A percentile compares a stretch with the other conserved stretches of the same genome.
Conservation (phyloP, 2,888 invertebrate species). For the Drosophila greeni region DNA sequence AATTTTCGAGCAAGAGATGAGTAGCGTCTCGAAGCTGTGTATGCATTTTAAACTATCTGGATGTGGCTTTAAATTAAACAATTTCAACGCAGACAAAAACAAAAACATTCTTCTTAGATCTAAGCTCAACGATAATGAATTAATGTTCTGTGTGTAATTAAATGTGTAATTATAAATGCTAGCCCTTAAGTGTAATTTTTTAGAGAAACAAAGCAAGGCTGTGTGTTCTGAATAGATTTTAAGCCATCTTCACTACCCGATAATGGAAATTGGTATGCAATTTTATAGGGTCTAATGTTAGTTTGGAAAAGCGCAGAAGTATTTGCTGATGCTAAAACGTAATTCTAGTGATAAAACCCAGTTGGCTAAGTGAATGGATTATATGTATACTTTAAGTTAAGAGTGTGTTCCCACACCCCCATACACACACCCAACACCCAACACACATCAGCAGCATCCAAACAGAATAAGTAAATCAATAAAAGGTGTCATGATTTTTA, state of each 20-base stretch:
- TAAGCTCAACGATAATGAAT: constrained; percentile 24
- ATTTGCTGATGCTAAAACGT: constrained; percentile 65
- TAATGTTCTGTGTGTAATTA: constrained; percentile 49
- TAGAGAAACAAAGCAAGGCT: constrained; percentile 78
- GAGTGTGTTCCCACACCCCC: constrained; percentile 38
- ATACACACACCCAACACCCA: constrained; percentile 16
- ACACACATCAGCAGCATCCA: constrained; percentile 38
- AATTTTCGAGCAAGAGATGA: background rate
- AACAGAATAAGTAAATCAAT: constrained; percentile 65
- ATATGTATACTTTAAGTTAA: constrained; percentile 40
- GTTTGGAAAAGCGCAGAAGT: constrained; percentile 35
- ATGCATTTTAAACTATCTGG: constrained; percentile 67
- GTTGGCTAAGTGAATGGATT: constrained; percentile 60
- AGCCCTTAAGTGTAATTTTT: constrained; percentile 73
- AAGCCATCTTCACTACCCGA: constrained; percentile 38
- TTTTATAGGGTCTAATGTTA: constrained; percentile 39
- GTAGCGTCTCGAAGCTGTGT: constrained; percentile 27
- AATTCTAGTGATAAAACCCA: constrained; percentile 71
- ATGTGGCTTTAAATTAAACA: constrained; percentile 69
- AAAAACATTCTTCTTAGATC: constrained; percentile 31
- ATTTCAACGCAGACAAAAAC: constrained; percentile 11
- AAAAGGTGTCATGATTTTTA: constrained; percentile 74
- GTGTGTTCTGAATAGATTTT: constrained; percentile 74
- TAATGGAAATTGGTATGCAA: constrained; percentile 22
- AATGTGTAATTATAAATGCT: constrained; percentile 52